Evolutionary conservation across 2,113 vertebrate species (phyloP), one percentile per base, ranked within the genome.

Genomic region (Podarcis cretensis): DNA sequence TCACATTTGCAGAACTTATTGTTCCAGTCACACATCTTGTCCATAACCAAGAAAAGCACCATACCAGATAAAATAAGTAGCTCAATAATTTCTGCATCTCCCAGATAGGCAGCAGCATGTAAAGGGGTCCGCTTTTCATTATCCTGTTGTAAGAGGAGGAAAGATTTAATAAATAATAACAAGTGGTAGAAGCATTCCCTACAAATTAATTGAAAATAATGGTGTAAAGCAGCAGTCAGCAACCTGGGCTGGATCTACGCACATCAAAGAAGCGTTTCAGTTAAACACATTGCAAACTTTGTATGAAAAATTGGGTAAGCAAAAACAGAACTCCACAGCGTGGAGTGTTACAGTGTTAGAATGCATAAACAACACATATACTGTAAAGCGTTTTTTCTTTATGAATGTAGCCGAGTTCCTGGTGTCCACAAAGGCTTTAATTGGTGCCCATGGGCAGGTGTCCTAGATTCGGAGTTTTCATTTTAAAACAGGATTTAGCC

Each of bases 51-150:
- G 91, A 94, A 92, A 81, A 92, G 95, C 13, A 40, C 27, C 85
- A 94, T 97, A 99, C 99, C 99, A 98, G 99, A 99, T 96, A 99
- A 97, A 97, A 99, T 98, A 96, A 99, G 98, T 94, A 99, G 97
- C 96, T 99, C 99, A 95, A 99, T 98, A 94, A 99, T 99, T 97
- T 99, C 98, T 95, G 98, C 98, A 96, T 99, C 99, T 97, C 99
- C 99, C 74, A 99, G 98, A 96, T 99, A 99, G 79, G 99, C 98
- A 96, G 99, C 99, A 96, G 99, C 99, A 94, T 99, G 99, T 89
- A 99, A 97, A 76, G 99, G 99, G 57, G 99, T 99, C 96, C 99
- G 97, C 96, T 99, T 99, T 96, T 99, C 99, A 96, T 98, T 98
- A 97, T 99, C 99, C 99, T 99, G 96, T 93, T 94, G 89, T 23